Base-by-base conservation (phyloP, 2,797 vertebrate genomes). In the Dermochelys coriacea region DNA sequence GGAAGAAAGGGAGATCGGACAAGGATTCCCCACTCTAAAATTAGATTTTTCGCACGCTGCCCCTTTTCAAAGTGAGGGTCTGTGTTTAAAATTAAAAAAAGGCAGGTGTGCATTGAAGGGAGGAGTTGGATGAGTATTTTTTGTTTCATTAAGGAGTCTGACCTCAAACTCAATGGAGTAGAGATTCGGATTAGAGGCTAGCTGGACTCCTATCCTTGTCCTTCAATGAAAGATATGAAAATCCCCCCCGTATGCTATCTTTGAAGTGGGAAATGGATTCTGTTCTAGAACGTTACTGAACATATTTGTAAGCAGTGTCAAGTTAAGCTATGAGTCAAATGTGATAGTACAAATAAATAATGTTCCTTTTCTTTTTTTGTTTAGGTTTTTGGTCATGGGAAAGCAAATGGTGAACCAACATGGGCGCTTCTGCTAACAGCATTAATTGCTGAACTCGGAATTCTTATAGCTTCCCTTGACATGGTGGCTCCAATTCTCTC, bases 401-500 rank as follows among this genome's bases (percentile, higher is more conserved):
- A 99, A 97, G 98, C 98, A 0, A 99, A 99, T 8, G 99, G 99
- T 19, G 99, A 99, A 92, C 99, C 99, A 0, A 99, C 99, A 0
- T 99, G 99, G 99, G 99, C 99, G 12, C 98, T 99, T 75, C 98
- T 99, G 55, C 98, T 99, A 94, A 99, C 99, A 1, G 99, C 99
- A 3, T 97, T 99, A 57, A 99, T 99, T 47, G 99, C 99, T 2
- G 99, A 99, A 95, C 98, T 99, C 27, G 99, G 99, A 74, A 99
- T 99, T 96, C 99, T 99, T 59, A 99, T 99, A 37, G 99, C 99
- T 77, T 99, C 99, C 0, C 98, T 99, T 23, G 99, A 99, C 95
- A 99, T 99, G 99, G 99, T 99, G 94, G 99, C 99, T 79, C 99
- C 99, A 11, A 99, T 99, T 87, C 99, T 99, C n/a, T 99, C 99